Percentiles rank a stretch among this genome's conserved stretches.
These are phyloP conservation scores for Psittacula cyanocephala DNA, from an alignment of 2,113 vertebrate genomes.

Conservation along the genomic window DNA sequence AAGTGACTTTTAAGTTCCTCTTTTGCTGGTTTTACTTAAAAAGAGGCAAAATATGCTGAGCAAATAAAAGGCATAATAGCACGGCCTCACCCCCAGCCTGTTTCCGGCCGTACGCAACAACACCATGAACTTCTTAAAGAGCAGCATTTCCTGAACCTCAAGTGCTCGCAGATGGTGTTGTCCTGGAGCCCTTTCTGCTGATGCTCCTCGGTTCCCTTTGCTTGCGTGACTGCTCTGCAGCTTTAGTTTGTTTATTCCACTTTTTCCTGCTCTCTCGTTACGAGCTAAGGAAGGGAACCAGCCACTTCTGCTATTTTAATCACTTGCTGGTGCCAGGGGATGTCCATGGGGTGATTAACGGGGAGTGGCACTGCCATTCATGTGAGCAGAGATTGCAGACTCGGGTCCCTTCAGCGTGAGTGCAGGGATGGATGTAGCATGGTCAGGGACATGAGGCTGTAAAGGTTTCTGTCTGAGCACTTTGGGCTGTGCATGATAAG, in stretches of 20 bases:
- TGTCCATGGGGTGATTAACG: fast-evolving
- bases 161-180: constrained; percentile 43
- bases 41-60: constrained; percentile 43
- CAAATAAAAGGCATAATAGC: constrained; percentile 3
- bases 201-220: constrained; percentile 26
- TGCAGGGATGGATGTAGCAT: fast-evolving
- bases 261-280: constrained; percentile 25
- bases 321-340: background rate
- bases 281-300: background rate
- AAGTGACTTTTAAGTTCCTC: constrained; percentile 1
- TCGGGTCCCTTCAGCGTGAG: fast-evolving
- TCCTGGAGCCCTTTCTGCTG: constrained; percentile 52
- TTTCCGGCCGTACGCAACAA: background rate
- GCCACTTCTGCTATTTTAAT: background rate
- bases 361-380: background rate
- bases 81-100: constrained; percentile 2
- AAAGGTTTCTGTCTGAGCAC: background rate
- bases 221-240: constrained; percentile 14
- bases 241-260: constrained; percentile 46
- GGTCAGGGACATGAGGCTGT: background rate
- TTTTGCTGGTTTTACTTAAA: background rate
- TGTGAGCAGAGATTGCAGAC: background rate
- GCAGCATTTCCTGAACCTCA: constrained; percentile 51
- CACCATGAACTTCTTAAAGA: background rate
- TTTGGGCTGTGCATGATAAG: background rate